Evolutionary conservation across 2,797 vertebrate species (phyloP).

Genomic region (Channa striata): DNA sequence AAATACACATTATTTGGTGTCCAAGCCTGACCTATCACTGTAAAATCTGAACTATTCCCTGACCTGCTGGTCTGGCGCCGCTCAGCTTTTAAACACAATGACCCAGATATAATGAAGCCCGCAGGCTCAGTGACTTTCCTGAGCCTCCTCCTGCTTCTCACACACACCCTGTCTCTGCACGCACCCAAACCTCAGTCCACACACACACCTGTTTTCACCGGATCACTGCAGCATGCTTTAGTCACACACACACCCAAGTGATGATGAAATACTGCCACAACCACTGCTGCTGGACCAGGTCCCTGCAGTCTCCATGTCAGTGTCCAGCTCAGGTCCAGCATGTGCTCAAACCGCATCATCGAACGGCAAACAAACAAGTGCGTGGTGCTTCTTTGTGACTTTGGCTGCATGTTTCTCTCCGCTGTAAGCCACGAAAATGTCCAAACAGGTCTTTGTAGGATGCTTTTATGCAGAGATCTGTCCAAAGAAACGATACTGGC

Average conservation of each 20-base stretch:
- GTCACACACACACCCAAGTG: constrained; percentile 10
- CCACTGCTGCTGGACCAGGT: constrained; percentile 4
- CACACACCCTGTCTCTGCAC: constrained; percentile 26
- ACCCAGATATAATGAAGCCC: constrained; percentile 52
- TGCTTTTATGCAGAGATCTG: not conserved
- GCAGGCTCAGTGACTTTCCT: constrained; percentile 36
- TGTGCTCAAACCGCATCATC: not conserved
- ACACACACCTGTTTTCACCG: constrained; percentile 43
- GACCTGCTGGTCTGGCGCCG: constrained; percentile 57
- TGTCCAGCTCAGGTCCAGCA: constrained; percentile 8
- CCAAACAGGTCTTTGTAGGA: not conserved
- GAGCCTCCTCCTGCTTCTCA: constrained; percentile 35
- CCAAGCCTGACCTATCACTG: not conserved
- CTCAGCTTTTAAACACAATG: constrained; percentile 53
- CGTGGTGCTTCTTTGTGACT: no score
- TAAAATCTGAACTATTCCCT: constrained; percentile 35
- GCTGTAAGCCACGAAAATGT: not conserved
- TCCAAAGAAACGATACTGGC: no score
- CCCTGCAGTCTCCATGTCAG: constrained; percentile 1
- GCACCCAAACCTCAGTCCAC: constrained; percentile 13
- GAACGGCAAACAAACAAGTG: not conserved
- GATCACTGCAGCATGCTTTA: constrained; percentile 6
- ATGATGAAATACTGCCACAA: constrained; percentile 27
- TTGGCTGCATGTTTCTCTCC: not conserved
- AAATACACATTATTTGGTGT: not conserved